Percentiles rank a stretch among this genome's conserved stretches.
Evolutionary conservation across 1,140 invertebrate species (phyloP).

Genomic region (Dendroctonus ponderosae): DNA sequence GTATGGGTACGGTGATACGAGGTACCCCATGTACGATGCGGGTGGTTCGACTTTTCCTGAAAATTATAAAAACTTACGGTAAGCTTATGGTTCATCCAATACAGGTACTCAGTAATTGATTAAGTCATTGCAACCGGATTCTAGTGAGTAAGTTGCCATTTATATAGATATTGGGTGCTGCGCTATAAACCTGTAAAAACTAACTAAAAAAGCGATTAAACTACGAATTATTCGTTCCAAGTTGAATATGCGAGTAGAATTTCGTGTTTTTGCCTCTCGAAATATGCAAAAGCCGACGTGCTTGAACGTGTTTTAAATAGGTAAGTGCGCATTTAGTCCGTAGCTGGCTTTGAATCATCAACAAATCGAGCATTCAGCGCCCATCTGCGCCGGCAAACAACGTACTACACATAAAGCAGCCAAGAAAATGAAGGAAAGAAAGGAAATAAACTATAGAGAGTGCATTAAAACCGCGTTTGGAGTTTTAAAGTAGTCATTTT

Average conservation of each 20-base stretch:
- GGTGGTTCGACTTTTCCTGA: slow-evolving; percentile 86
- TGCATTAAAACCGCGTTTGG: slow-evolving; percentile 14
- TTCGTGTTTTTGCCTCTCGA: slow-evolving; percentile 11
- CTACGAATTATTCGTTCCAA: slow-evolving; percentile 3
- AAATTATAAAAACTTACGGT: slow-evolving; percentile 43
- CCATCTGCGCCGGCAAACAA: slow-evolving; percentile 9
- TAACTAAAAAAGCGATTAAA: too few species aligned
- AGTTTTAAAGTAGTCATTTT: slow-evolving; percentile 14
- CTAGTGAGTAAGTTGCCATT: too few species aligned
- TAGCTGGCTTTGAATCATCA: slow-evolving; percentile 12
- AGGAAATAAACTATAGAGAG: slow-evolving; percentile 1
- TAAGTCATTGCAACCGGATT: too few species aligned
- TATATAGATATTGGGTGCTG: too few species aligned
- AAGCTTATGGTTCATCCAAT: neutral
- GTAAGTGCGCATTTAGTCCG: slow-evolving; percentile 25
- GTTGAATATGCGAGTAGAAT: slow-evolving; percentile 13
- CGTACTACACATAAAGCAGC: slow-evolving; percentile 2
- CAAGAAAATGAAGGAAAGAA: slow-evolving; percentile 1
- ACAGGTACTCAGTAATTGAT: too few species aligned
- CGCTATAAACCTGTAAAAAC: too few species aligned
- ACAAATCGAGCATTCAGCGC: slow-evolving; percentile 15
- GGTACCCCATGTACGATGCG: slow-evolving; percentile 85
- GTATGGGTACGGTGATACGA: slow-evolving; percentile 84
- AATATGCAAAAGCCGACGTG: slow-evolving; percentile 19
- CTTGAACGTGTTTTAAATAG: slow-evolving; percentile 25